Evolutionary conservation across 1,140 invertebrate species (phyloP).

Genomic region (Hycleus cichorii): DNA sequence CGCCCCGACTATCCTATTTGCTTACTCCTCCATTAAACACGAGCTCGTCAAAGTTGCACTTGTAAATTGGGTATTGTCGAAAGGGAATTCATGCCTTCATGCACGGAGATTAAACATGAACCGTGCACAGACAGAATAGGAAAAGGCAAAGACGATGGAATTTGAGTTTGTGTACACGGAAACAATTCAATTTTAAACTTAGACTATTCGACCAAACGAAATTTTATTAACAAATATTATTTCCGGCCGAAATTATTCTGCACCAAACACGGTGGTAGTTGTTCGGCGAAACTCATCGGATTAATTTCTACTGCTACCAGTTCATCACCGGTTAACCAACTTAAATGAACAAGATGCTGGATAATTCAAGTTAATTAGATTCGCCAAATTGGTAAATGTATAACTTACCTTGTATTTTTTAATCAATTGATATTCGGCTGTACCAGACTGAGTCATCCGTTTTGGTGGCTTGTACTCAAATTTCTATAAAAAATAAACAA

Average conservation of each 20-base stretch:
- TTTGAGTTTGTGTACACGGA: no score
- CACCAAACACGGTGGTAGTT: slow-evolving; percentile 53
- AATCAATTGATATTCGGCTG: not conserved
- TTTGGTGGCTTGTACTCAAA: no score
- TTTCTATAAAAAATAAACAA: no score
- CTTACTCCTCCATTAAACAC: not conserved
- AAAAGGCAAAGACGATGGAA: no score
- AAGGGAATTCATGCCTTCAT: no score
- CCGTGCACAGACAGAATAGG: no score
- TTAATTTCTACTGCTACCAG: slow-evolving; percentile 61
- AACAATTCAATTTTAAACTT: not conserved
- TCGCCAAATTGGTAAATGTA: not conserved
- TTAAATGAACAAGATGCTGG: slow-evolving; percentile 59
- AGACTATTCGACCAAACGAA: no score
- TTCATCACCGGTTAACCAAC: slow-evolving; percentile 50
- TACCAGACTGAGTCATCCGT: no score
- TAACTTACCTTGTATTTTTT: slow-evolving; percentile 21
- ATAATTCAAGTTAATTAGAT: slow-evolving; percentile 22
- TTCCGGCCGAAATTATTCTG: slow-evolving; percentile 53
- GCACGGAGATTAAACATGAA: no score
- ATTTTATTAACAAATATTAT: slow-evolving; percentile 22
- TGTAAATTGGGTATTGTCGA: not conserved
- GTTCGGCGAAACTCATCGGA: slow-evolving; percentile 50
- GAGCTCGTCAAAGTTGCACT: slow-evolving; percentile 1
- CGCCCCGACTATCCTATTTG: no score